A percentile compares a stretch with the other conserved stretches of the same genome.
Evolutionary conservation across 2,797 vertebrate species (phyloP).

Genomic region (Sparidentex hasta): DNA sequence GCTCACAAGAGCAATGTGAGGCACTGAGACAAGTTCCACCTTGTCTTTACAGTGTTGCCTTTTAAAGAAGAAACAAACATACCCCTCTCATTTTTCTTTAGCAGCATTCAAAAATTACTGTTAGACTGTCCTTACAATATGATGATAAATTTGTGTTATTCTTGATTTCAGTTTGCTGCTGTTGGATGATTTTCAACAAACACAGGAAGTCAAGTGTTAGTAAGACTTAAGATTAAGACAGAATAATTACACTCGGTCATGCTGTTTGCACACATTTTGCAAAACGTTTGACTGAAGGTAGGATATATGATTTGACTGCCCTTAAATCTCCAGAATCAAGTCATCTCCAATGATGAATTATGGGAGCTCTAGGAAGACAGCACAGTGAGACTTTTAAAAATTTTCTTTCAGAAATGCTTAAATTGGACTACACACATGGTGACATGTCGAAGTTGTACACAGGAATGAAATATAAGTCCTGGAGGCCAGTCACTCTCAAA

Average conservation of each 20-base stretch:
- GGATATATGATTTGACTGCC: not conserved
- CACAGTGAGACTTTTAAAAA: not conserved
- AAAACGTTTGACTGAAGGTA: not conserved
- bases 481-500: not conserved
- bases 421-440: not conserved
- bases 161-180: not conserved
- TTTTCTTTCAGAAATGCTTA: not conserved
- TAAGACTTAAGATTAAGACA: not conserved
- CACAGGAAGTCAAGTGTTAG: not conserved
- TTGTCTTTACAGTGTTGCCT: too few species aligned
- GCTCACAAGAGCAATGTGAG: too few species aligned
- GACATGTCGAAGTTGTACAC: not conserved
- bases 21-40: too few species aligned
- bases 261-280: not conserved
- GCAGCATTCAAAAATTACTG: not conserved
- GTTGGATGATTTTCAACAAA: not conserved
- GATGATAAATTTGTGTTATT: not conserved
- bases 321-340: not conserved
- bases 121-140: not conserved
- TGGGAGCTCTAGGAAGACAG: not conserved
- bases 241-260: not conserved
- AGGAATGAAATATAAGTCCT: too few species aligned
- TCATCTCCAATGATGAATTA: slow-evolving; percentile 5
- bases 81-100: not conserved
- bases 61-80: too few species aligned